Base-by-base conservation (phyloP, 2,797 vertebrate species). In the Typhlichthys subterraneus region DNA sequence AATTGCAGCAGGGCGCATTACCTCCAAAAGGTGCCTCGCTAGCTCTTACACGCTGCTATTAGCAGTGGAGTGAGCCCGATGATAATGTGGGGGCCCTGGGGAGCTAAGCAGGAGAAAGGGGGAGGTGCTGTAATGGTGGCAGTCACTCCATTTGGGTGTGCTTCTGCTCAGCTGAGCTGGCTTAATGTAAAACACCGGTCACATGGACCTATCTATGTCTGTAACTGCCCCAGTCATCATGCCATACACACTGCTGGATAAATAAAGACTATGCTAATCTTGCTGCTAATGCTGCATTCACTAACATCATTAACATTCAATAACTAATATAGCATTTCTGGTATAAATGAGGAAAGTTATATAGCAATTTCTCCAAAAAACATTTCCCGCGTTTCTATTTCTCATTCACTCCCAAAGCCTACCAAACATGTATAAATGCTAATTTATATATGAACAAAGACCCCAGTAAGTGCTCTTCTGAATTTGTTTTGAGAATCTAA, bases 1-100 rank as follows among this genome's bases (percentile, higher is more conserved):
- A 86, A 82, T 86, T 84, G 83, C 84, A 81, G 81, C 73, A 77
- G 75, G 72, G 84, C 81, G 83, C 78, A 85, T 84, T 84, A 85
- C 81, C 81, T 81, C 78, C 46, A 62, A 87, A 81, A 87, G 81
- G 87, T 87, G 80, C 75, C 83, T 76, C 59, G 75, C 81, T 72
- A 65, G 85, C 69, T 88, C 80, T 81, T 69, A 84, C 83, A 87
- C 83, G 85, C 79, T 76, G 75, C 86, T 85, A 89, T 91, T 92
- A 91, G 87, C 75, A 63, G 57, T 69, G 80, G 70, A 91, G 80
- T 82, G 80, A 84, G 80, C 77, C 84, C 82, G 84, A 83, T 88
- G 83, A 88, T 87, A 75, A 31, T 56, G 23, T 19, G 29, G 51
- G 1, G 59, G 59, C 86, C 76, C 86, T 59, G n/a, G 84, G 83